These are phyloP conservation scores for Clarias magur DNA, from an alignment of 2,113 vertebrate genomes.

Conservation along the genomic window DNA sequence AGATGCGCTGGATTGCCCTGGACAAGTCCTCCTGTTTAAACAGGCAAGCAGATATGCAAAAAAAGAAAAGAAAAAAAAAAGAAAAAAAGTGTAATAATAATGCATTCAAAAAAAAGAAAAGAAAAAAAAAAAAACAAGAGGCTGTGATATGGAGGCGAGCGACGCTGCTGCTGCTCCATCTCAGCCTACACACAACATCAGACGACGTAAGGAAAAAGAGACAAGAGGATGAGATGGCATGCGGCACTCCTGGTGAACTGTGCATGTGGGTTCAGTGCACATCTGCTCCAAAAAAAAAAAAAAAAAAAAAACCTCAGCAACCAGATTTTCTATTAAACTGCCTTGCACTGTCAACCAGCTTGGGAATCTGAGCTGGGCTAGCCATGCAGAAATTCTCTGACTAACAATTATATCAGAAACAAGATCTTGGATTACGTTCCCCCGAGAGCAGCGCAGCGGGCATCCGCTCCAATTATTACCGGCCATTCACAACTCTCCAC, in stretches of 20 bases:
- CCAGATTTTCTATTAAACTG: conserved; percentile 84
- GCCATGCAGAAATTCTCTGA: conserved; percentile 84
- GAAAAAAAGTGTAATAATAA: conserved; percentile 71
- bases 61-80: conserved; percentile 7
- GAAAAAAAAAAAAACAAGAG: background rate
- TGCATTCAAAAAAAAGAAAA: conserved; percentile 69
- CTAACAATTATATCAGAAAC: conserved; percentile 88
- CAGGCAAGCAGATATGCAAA: conserved; percentile 75
- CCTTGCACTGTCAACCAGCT: conserved; percentile 82
- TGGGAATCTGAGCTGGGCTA: conserved; percentile 78
- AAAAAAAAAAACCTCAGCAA: conserved; percentile 79
- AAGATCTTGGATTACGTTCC: conserved; percentile 82
- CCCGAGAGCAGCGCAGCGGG: conserved; percentile 74
- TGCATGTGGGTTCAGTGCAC: conserved; percentile 74
- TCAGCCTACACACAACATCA: conserved; percentile 27
- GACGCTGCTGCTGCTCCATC: conserved; percentile 49
- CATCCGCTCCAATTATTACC: conserved; percentile 82
- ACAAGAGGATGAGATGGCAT: conserved; percentile 56
- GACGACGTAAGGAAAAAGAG: conserved; percentile 12
- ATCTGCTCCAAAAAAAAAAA: conserved; percentile 62
- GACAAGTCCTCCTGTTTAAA: conserved; percentile 86
- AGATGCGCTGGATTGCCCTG: conserved; percentile 80
- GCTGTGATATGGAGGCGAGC: conserved; percentile 54
- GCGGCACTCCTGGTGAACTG: conserved; percentile 69
- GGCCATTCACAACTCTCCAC: conserved; percentile 80